Base-by-base conservation (phyloP, 2,888 invertebrate species). In the Caradrina kadenii region DNA sequence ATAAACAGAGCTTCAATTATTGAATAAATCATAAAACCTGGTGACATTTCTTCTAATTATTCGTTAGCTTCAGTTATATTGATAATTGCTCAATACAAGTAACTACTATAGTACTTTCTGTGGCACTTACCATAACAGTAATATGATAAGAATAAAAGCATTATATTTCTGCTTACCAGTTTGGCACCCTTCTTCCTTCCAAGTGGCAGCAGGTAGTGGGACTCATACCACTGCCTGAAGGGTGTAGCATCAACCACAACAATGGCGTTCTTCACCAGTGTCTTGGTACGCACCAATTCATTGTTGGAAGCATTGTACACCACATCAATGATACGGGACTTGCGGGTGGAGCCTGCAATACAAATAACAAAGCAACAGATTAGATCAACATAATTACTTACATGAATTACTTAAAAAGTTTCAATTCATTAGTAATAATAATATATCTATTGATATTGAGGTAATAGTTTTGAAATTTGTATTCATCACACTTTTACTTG, bases 271-370 rank as follows among this genome's bases (percentile, higher is more conserved):
- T 99, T 99, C 86, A 99, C 99, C 93, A 99, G 96, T 53, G 99
- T 99, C 96, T 99, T 99, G 88, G 99, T 99, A 96, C 99, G 98
- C 80, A 99, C 99, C 97, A 99, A 97, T 96, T 99, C 99, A 94
- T 99, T 99, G 97, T 99, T 99, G 84, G 99, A 99, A 59, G 99
- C 99, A 96, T 99, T 99, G 97, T 99, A 99, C 52, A 99, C 99
- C 69, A 99, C 99, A 96, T 99, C 99, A 90, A 99, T 99, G 89
- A 99, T 98, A 97, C 99, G 99, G 70, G 99, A 99, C 95, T 99
- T 99, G 82, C 99, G 97, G 26, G 99, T 98, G 73, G 98, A 97
- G 84, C 97, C 98, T 98, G 90, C n/a, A 93, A 93, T 19, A 60
- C 10, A 60, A 62, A 31, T 8, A 15, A 11, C 10, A 54, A 31